Evolutionary conservation across 2,797 vertebrate genomes (phyloP).

Genomic region (Acipenser ruthenus): DNA sequence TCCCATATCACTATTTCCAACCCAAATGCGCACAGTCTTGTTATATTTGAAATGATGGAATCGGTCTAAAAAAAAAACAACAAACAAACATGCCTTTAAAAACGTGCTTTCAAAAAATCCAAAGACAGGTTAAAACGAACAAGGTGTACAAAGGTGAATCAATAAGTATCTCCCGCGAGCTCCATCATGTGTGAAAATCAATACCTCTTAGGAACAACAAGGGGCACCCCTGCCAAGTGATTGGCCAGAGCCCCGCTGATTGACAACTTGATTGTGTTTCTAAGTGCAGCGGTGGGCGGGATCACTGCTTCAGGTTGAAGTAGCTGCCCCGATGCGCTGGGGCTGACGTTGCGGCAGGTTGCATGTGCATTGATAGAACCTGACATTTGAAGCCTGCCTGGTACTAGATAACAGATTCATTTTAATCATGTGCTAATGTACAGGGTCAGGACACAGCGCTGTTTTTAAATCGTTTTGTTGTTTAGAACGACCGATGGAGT

Average conservation of each 20-base stretch:
- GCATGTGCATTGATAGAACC: too few species aligned
- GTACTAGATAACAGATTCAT: too few species aligned
- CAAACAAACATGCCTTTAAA: slow-evolving; percentile 14
- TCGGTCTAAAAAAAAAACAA: slow-evolving; percentile 17
- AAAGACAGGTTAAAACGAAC: slow-evolving; percentile 14
- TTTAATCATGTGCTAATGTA: too few species aligned
- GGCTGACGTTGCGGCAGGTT: too few species aligned
- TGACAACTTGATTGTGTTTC: slow-evolving; percentile 18
- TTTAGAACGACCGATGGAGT: too few species aligned
- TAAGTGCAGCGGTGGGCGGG: slow-evolving; percentile 18
- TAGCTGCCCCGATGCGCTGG: too few species aligned
- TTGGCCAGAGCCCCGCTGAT: slow-evolving; percentile 16
- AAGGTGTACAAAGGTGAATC: slow-evolving; percentile 26
- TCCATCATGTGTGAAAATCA: slow-evolving; percentile 28
- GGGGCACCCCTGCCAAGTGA: slow-evolving; percentile 16
- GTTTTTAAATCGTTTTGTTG: too few species aligned
- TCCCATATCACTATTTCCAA: slow-evolving; percentile 12
- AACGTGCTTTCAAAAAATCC: slow-evolving; percentile 14
- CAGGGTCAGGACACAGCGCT: too few species aligned
- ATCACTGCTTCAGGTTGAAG: neutral
- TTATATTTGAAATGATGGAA: slow-evolving; percentile 18
- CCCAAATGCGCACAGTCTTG: slow-evolving; percentile 13
- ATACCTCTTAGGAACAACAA: slow-evolving; percentile 23
- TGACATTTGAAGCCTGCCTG: too few species aligned
- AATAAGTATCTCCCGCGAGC: slow-evolving; percentile 27